Conservation (phyloP, 1,140 invertebrate genomes). For the Pseudomyrmex sp. region DNA sequence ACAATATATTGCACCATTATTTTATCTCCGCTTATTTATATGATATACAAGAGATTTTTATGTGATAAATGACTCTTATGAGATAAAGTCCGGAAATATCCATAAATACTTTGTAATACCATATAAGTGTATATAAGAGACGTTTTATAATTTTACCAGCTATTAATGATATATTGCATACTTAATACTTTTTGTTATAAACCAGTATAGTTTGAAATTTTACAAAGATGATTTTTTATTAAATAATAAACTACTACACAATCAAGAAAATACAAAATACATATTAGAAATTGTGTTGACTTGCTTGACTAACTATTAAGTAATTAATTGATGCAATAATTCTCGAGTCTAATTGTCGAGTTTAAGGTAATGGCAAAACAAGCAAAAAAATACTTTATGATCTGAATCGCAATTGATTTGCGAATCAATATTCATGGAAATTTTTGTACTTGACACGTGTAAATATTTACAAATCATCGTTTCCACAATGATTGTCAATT, state of each 20-base stretch:
- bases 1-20: no score
- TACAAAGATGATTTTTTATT: neutral
- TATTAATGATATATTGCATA: no score
- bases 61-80: no score
- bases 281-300: neutral
- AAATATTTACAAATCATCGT: no score
- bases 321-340: neutral
- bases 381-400: neutral
- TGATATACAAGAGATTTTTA: no score
- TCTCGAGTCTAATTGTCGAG: neutral
- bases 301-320: neutral
- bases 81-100: no score
- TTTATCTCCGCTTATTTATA: no score
- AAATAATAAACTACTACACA: neutral
- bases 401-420: neutral
- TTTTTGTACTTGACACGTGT: neutral
- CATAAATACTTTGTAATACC: no score
- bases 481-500: neutral
- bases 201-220: neutral
- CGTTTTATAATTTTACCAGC: no score
- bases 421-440: neutral
- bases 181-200: no score
- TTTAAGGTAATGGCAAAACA: neutral
- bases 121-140: no score
- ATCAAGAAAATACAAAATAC: neutral